Evolutionary conservation across 2,888 invertebrate species (phyloP).

Genomic region (Lymantria monacha): DNA sequence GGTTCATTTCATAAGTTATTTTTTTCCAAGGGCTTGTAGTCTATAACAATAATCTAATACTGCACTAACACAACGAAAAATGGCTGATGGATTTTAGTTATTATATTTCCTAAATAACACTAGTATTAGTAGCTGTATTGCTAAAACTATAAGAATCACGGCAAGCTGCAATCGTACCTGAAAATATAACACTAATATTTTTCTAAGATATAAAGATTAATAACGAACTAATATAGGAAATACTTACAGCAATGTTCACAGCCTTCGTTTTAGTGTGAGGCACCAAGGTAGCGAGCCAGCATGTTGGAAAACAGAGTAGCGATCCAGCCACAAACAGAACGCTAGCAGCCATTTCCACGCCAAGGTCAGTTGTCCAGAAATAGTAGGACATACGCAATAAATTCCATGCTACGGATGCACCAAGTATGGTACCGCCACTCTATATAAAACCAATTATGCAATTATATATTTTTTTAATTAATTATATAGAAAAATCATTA

Average conservation of each 20-base stretch:
- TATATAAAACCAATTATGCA: constrained; percentile 16
- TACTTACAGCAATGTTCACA: constrained; percentile 54
- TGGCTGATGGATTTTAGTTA: too few species aligned
- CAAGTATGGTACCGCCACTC: constrained; percentile 70
- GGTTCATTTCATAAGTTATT: too few species aligned
- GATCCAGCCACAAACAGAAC: constrained; percentile 59
- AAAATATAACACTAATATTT: too few species aligned
- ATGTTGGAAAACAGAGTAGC: constrained; percentile 67
- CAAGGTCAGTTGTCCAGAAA: constrained; percentile 72
- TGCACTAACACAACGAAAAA: too few species aligned
- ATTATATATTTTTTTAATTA: not conserved
- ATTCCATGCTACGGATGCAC: constrained; percentile 61
- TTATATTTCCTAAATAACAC: too few species aligned
- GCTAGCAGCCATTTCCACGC: constrained; percentile 58
- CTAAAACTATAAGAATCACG: too few species aligned
- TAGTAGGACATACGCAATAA: constrained; percentile 70
- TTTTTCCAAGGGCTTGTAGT: too few species aligned
- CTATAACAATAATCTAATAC: too few species aligned
- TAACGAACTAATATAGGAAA: not conserved
- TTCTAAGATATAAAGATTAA: too few species aligned
- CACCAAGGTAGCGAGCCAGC: constrained; percentile 68
- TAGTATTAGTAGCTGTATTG: too few species aligned
- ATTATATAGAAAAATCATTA: not conserved
- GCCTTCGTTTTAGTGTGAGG: constrained; percentile 57
- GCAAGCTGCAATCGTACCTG: too few species aligned